Percentiles rank a stretch among this genome's conserved stretches.
Conservation (phyloP, 2,797 vertebrate genomes). For the Ataeniobius toweri region DNA sequence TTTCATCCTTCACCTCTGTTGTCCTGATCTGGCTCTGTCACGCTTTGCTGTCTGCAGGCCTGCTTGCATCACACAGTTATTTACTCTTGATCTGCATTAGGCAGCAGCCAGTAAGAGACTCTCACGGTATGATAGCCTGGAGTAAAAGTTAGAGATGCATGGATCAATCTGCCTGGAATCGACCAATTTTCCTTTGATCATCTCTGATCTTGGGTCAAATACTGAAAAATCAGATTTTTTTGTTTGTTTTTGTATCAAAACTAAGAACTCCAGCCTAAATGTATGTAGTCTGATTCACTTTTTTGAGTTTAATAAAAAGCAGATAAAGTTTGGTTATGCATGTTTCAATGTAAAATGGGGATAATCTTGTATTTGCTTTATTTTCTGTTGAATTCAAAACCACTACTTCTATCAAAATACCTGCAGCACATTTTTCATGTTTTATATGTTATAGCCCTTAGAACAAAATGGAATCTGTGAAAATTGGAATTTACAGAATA, state of each 20-base stretch:
- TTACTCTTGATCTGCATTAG: conserved; percentile 3
- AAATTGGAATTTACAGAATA: neutral
- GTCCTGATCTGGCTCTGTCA: conserved; percentile 55
- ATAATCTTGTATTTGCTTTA: neutral
- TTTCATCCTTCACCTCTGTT: conserved; percentile 45
- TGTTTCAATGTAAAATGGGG: neutral
- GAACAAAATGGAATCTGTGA: neutral
- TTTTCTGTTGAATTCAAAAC: neutral
- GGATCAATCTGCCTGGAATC: neutral
- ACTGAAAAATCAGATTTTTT: neutral
- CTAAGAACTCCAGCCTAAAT: neutral
- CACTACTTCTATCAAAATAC: neutral
- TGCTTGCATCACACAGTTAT: conserved; percentile 6
- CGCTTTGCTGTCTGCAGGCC: conserved; percentile 23
- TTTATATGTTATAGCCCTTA: neutral
- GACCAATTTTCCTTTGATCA: neutral
- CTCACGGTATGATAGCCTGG: neutral
- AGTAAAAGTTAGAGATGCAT: neutral
- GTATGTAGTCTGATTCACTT: too few species aligned
- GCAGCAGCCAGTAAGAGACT: neutral
- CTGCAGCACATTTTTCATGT: neutral
- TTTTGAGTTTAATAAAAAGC: neutral
- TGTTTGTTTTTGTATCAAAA: neutral
- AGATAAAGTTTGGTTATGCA: neutral
- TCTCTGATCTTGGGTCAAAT: neutral